phyloP scores from a whole-genome alignment of 2,888 invertebrate genomes.

The Sisyra terminalis region DNA sequence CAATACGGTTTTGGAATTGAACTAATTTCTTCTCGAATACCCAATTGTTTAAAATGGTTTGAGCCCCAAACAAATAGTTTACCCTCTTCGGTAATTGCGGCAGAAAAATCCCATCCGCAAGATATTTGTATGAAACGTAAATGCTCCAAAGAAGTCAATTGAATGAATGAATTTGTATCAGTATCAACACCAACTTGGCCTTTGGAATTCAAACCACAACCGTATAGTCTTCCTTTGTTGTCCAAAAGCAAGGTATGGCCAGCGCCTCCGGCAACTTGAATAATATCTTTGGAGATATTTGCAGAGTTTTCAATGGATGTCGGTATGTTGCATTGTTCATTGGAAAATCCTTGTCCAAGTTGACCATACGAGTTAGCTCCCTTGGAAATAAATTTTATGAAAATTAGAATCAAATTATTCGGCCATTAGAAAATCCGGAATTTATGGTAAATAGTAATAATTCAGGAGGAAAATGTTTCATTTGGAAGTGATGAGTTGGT shows the following conservation, averaged over 20 bases:
- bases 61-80: conserved; percentile 71
- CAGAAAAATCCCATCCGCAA: conserved; percentile 73
- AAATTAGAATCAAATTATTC: no score
- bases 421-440: no score
- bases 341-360: conserved; percentile 47
- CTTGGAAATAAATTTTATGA: conserved; percentile 29
- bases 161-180: conserved; percentile 34
- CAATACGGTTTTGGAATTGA: conserved; percentile 18
- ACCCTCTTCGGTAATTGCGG: conserved; percentile 51
- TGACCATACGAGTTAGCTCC: conserved; percentile 77
- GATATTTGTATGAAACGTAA: conserved; percentile 40
- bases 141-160: conserved; percentile 39
- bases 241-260: conserved; percentile 59
- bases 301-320: conserved; percentile 23
- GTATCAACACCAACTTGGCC: conserved; percentile 48
- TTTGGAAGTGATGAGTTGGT: no score
- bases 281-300: conserved; percentile 18
- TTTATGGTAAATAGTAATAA: no score
- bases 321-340: conserved; percentile 49
- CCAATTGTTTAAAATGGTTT: conserved; percentile 61
- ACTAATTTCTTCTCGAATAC: conserved; percentile 34
- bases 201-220: conserved; percentile 65
- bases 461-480: no score
- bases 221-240: conserved; percentile 46
- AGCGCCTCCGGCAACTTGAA: conserved; percentile 54